Evolutionary conservation across 1,140 invertebrate species (phyloP).

Genomic region (Sycobia sp.): DNA sequence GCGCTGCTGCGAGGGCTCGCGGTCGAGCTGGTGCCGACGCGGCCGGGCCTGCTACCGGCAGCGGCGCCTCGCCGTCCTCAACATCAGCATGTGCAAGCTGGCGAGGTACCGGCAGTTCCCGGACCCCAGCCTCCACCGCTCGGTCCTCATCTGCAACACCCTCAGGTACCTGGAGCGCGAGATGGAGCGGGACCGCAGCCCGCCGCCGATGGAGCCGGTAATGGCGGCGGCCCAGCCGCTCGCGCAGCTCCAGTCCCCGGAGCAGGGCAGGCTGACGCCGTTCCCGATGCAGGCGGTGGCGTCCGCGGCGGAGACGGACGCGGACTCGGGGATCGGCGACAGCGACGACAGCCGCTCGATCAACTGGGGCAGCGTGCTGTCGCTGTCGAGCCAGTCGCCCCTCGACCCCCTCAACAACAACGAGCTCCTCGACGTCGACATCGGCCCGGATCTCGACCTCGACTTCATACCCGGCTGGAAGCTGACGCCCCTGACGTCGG

Average conservation of each 20-base stretch:
- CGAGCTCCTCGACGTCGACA: constrained; percentile 68
- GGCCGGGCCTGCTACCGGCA: constrained; percentile 80
- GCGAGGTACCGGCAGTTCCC: constrained; percentile 84
- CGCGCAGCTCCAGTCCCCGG: constrained; percentile 57
- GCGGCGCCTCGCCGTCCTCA: constrained; percentile 84
- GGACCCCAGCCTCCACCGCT: constrained; percentile 87
- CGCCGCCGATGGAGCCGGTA: constrained; percentile 56
- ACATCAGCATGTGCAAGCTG: constrained; percentile 91
- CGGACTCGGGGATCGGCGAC: constrained; percentile 78
- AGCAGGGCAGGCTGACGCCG: constrained; percentile 69
- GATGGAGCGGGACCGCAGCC: constrained; percentile 77
- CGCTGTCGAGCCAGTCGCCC: constrained; percentile 81
- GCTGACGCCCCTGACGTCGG: constrained; percentile 55
- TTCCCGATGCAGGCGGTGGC: constrained; percentile 62
- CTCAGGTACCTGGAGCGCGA: constrained; percentile 88
- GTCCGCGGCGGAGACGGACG: constrained; percentile 65
- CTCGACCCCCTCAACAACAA: constrained; percentile 83
- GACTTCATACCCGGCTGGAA: constrained; percentile 71
- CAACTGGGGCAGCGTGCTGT: constrained; percentile 89
- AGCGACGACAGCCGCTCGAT: constrained; percentile 78
- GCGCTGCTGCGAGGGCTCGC: constrained; percentile 76
- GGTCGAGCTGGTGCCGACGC: constrained; percentile 74
- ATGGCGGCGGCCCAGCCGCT: constrained; percentile 55
- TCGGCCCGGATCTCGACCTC: constrained; percentile 63
- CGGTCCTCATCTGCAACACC: constrained; percentile 94